These are phyloP conservation scores for Leucoptera coffeella DNA, from an alignment of 2,888 invertebrate genomes.

Conservation along the genomic window DNA sequence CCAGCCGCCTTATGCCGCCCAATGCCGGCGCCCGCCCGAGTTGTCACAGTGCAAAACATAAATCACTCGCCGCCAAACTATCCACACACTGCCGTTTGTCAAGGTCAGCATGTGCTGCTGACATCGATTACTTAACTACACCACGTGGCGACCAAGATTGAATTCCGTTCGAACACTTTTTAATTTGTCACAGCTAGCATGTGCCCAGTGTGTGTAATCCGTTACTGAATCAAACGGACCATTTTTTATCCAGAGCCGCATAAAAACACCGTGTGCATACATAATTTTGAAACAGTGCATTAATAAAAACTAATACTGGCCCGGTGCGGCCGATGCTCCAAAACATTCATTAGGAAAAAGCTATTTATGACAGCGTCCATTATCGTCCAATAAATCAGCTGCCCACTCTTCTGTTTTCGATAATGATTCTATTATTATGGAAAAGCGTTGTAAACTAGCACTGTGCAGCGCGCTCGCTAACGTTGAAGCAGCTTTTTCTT, in stretches of 20 bases:
- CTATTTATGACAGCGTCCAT: conserved; percentile 52
- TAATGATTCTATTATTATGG: conserved; percentile 55
- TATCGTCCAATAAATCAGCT: conserved; percentile 54
- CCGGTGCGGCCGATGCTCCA: conserved; percentile 27
- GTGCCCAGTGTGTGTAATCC: background rate
- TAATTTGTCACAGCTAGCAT: background rate
- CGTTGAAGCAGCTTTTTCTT: conserved; percentile 15
- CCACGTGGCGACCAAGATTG: too few species aligned
- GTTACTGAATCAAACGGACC: background rate
- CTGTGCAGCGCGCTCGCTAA: conserved; percentile 16
- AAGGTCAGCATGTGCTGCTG: conserved; percentile 35
- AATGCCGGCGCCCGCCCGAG: too few species aligned
- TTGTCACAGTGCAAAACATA: too few species aligned
- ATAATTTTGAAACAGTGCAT: conserved; percentile 24
- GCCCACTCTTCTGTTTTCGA: conserved; percentile 54
- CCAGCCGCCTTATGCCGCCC: conserved; percentile 3
- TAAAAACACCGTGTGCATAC: conserved; percentile 21
- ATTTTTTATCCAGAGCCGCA: background rate
- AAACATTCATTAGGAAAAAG: conserved; percentile 44
- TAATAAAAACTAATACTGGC: conserved; percentile 25
- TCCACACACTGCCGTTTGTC: conserved; percentile 22
- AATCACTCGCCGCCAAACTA: conserved; percentile 15
- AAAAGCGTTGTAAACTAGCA: conserved; percentile 53
- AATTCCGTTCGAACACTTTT: background rate
- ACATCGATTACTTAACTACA: conserved; percentile 13